Conservation (phyloP, 2,797 vertebrate genomes). For the Lerista edwardsae region DNA sequence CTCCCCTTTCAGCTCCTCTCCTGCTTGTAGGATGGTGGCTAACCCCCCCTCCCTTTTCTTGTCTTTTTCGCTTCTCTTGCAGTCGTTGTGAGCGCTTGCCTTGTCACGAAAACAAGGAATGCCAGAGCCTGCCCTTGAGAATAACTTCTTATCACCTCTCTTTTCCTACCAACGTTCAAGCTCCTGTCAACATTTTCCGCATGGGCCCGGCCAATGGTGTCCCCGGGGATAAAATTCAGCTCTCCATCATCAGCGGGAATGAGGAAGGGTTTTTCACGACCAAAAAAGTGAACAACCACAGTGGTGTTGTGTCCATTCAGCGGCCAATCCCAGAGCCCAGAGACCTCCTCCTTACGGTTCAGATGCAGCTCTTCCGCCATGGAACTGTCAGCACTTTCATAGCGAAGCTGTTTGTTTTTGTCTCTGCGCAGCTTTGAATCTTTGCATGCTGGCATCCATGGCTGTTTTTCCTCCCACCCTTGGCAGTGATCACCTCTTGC, state of each 20-base stretch:
- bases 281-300: conserved; percentile 81
- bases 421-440: conserved; percentile 86
- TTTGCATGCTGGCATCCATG: conserved; percentile 39
- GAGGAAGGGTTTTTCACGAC: conserved; percentile 89
- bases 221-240: conserved; percentile 89
- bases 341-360: conserved; percentile 91
- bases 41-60: conserved; percentile 77
- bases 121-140: conserved; percentile 94
- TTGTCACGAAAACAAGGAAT: conserved; percentile 96
- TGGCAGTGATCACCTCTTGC: conserved; percentile 20
- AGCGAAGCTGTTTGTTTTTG: conserved; percentile 92
- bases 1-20: conserved; percentile 51
- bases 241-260: conserved; percentile 90
- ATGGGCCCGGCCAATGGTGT: conserved; percentile 91
- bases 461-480: conserved; percentile 32
- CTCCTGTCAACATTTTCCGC: conserved; percentile 95
- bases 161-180: conserved; percentile 95
- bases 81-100: conserved; percentile 99
- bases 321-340: conserved; percentile 83
- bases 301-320: conserved; percentile 89
- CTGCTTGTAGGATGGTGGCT: conserved; percentile 71
- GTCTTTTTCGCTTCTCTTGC: conserved; percentile 84
- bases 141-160: conserved; percentile 98
- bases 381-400: conserved; percentile 86
- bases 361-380: conserved; percentile 88